phyloP scores from a whole-genome alignment of 2,888 invertebrate genomes.

The Choreutis nemorana region DNA sequence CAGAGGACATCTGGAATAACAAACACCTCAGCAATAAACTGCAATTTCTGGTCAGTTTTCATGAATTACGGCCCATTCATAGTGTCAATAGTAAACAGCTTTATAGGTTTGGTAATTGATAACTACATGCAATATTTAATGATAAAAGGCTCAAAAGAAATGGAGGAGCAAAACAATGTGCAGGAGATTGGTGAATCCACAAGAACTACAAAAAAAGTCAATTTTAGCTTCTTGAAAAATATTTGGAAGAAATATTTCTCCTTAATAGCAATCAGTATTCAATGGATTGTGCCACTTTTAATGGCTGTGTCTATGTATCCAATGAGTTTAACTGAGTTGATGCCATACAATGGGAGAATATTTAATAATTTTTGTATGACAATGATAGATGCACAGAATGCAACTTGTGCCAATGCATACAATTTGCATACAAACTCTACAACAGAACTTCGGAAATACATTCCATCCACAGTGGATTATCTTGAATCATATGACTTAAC shows the following conservation, averaged over 20 bases:
- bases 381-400: constrained; percentile 27
- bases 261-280: constrained; percentile 30
- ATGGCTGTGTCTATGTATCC: constrained; percentile 43
- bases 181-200: constrained; percentile 21
- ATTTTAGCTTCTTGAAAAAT: constrained; percentile 13
- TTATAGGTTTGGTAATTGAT: constrained; percentile 43
- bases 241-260: constrained; percentile 38
- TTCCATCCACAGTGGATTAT: constrained; percentile 24
- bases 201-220: constrained; percentile 10
- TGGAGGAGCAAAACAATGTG: constrained; percentile 34
- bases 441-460: constrained; percentile 24
- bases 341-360: no score
- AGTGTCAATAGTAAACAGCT: constrained; percentile 49
- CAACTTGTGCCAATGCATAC: constrained; percentile 21
- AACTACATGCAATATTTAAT: constrained; percentile 53
- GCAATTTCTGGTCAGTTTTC: constrained; percentile 31
- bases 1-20: constrained; percentile 20
- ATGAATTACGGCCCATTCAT: constrained; percentile 46
- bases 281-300: constrained; percentile 45
- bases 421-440: constrained; percentile 18
- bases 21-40: constrained; percentile 16
- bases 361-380: constrained; percentile 35
- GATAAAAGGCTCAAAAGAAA: constrained; percentile 25
- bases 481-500: constrained; percentile 33
- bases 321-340: constrained; percentile 32